Conservation (phyloP, 2,113 vertebrate genomes). For the Corythaeola cristata region DNA sequence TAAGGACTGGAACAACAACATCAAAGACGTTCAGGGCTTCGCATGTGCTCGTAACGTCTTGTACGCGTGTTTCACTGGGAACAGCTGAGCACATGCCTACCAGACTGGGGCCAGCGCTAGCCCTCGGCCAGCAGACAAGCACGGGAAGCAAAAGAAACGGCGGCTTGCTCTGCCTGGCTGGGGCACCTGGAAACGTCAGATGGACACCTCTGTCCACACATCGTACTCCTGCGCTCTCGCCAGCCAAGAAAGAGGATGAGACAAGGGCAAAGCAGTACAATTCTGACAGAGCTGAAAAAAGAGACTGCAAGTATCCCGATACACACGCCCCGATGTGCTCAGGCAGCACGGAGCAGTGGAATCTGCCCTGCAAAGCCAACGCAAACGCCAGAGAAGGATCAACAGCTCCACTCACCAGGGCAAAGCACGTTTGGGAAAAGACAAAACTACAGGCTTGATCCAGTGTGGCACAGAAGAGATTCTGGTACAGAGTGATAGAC, state of each 20-base stretch:
- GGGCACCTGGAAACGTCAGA: neutral
- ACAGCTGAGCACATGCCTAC: neutral
- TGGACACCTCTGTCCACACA: neutral
- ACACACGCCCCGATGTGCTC: rapidly evolving
- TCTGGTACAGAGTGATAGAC: neutral
- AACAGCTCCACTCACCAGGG: neutral
- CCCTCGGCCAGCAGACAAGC: neutral
- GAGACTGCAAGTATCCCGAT: neutral
- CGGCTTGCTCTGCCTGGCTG: neutral
- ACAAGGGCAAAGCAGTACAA: neutral
- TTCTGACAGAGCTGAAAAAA: neutral
- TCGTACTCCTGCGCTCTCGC: rapidly evolving
- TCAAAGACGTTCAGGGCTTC: neutral
- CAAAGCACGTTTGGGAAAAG: neutral
- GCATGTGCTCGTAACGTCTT: rapidly evolving
- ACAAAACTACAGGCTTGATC: neutral
- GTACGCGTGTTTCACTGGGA: neutral
- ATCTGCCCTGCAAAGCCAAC: neutral
- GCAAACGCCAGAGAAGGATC: neutral
- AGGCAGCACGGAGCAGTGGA: rapidly evolving
- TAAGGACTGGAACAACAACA: neutral
- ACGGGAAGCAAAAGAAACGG: neutral
- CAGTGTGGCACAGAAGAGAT: neutral
- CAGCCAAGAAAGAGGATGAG: neutral
- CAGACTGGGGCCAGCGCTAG: rapidly evolving